A percentile compares a stretch with the other conserved stretches of the same genome.
phyloP scores from a whole-genome alignment of 2,797 vertebrate genomes.

The Ateles fusciceps region DNA sequence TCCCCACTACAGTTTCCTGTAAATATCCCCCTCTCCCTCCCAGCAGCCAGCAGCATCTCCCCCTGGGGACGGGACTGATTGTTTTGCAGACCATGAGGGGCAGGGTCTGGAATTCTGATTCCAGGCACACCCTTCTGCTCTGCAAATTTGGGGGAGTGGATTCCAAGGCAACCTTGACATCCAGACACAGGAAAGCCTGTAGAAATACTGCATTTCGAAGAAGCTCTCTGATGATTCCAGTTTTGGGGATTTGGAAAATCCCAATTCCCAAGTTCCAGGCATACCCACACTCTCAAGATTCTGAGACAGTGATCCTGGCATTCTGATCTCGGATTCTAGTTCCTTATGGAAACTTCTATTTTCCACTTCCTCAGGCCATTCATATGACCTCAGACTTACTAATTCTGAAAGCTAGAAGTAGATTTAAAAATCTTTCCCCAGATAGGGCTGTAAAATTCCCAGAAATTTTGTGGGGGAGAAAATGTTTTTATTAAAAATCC shows the following conservation, averaged over 20 bases:
- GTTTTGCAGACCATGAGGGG: conserved; percentile 49
- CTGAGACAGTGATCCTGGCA: background rate
- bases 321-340: background rate
- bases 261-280: background rate
- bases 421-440: conserved; percentile 21
- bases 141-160: background rate
- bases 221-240: background rate
- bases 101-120: conserved; percentile 33
- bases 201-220: background rate
- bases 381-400: background rate
- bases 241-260: background rate
- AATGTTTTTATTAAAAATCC: background rate
- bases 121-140: conserved; percentile 45
- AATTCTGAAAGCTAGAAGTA: conserved; percentile 30
- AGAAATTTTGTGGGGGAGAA: background rate
- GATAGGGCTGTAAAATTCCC: background rate
- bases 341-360: conserved; percentile 19
- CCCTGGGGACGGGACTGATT: conserved; percentile 60
- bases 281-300: background rate
- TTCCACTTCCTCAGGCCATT: conserved; percentile 5
- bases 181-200: background rate
- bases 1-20: conserved; percentile 60
- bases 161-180: conserved; percentile 32
- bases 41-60: background rate
- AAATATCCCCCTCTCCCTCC: background rate